These are phyloP conservation scores for Spatula clypeata DNA, from an alignment of 2,797 vertebrate species.

Conservation along the genomic window DNA sequence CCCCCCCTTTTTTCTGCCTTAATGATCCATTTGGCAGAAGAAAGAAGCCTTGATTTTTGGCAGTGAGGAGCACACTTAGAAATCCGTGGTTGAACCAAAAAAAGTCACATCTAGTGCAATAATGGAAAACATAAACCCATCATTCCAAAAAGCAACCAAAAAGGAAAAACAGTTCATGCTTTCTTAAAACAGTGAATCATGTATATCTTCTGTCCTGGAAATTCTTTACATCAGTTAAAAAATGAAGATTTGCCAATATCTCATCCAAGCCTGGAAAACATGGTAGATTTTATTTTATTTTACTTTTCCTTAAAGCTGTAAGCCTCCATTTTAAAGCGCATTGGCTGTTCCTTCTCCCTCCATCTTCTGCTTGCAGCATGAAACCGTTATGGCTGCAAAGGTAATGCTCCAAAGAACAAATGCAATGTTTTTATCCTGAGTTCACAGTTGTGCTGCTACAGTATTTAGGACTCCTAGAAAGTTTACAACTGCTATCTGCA, in stretches of 20 bases:
- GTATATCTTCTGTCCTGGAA: not conserved
- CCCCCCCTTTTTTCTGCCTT: not conserved
- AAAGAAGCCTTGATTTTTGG: not conserved
- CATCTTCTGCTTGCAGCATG: not conserved
- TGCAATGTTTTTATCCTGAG: not conserved
- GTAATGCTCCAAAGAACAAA: not conserved
- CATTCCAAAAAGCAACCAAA: not conserved
- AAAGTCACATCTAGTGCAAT: not conserved
- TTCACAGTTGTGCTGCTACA: not conserved
- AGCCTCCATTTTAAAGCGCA: not conserved
- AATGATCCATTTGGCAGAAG: not conserved
- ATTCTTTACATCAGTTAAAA: not conserved
- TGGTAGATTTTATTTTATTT: too few species aligned
- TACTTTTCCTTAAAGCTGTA: not conserved
- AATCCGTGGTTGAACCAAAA: not conserved
- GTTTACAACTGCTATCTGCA: not conserved
- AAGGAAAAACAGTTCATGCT: not conserved
- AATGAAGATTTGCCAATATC: not conserved
- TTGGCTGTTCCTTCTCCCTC: not conserved
- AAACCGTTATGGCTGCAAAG: not conserved
- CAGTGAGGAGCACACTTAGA: not conserved
- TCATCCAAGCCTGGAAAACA: not conserved
- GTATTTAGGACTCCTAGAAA: not conserved
- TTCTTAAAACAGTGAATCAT: not conserved
- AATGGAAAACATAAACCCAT: constrained; percentile 1